phyloP scores from a whole-genome alignment of 2,888 invertebrate species.

The Xanthia icteritia region DNA sequence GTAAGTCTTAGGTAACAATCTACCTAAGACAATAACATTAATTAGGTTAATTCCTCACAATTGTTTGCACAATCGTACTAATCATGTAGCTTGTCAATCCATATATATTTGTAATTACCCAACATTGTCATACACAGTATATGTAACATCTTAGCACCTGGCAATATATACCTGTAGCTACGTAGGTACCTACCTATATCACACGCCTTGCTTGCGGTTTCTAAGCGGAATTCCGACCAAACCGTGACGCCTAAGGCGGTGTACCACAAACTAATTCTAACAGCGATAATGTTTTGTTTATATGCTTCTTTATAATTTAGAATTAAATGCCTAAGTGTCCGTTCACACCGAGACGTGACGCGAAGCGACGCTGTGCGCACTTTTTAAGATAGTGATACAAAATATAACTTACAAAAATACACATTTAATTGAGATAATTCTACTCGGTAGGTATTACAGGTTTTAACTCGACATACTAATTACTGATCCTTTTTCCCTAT shows the following conservation, averaged over 20 bases:
- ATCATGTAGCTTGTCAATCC: conserved; percentile 16
- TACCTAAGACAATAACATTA: not conserved
- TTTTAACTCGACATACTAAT: too few relatives aligned
- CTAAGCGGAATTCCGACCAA: conserved; percentile 21
- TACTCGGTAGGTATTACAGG: too few relatives aligned
- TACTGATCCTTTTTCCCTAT: too few relatives aligned
- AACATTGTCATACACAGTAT: conserved; percentile 20
- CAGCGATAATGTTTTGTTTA: conserved; percentile 22
- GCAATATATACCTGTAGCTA: not conserved
- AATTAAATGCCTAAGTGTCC: not conserved
- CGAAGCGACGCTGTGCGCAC: too few relatives aligned
- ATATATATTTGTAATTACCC: conserved; percentile 37
- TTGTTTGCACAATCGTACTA: conserved; percentile 34
- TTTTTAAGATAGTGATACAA: too few relatives aligned
- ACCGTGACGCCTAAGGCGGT: conserved; percentile 35
- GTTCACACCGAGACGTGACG: too few relatives aligned
- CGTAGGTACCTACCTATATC: conserved; percentile 4
- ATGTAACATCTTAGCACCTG: conserved; percentile 13
- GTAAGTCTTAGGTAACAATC: not conserved
- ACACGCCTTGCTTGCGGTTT: conserved; percentile 51
- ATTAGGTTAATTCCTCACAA: conserved; percentile 30
- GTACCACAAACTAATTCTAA: conserved; percentile 47
- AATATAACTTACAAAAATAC: too few relatives aligned
- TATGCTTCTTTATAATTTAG: conserved; percentile 13
- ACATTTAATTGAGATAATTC: too few relatives aligned